Percentiles rank a stretch among this genome's conserved stretches.
Evolutionary conservation across 2,797 vertebrate species (phyloP).

Genomic region (Gymnopithys bicolor): DNA sequence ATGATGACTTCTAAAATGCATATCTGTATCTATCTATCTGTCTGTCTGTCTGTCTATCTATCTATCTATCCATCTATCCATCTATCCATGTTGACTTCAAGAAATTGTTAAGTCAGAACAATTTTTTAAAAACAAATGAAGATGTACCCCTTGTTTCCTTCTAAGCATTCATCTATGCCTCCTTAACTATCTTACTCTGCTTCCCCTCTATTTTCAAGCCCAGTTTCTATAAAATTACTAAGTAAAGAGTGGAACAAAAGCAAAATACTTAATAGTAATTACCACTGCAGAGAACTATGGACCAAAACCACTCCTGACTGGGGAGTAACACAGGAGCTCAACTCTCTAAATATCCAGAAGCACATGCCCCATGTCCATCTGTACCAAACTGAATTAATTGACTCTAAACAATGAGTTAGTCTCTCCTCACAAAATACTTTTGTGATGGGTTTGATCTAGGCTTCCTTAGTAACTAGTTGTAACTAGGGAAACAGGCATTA

Average conservation of each 20-base stretch:
- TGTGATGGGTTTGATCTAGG: too few relatives aligned
- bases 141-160: background rate
- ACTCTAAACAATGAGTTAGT: background rate
- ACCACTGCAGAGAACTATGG: background rate
- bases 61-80: too few relatives aligned
- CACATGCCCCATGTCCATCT: background rate
- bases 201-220: background rate
- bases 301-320: background rate
- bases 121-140: background rate
- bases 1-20: background rate
- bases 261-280: background rate
- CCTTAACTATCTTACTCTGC: background rate
- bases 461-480: too few relatives aligned
- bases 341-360: background rate
- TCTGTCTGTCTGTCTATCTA: too few relatives aligned
- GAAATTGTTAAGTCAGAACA: background rate
- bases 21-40: background rate
- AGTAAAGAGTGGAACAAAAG: background rate
- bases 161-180: background rate
- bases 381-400: background rate
- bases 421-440: background rate
- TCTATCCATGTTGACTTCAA: background rate
- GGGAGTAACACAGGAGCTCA: background rate
- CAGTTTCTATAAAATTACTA: background rate
- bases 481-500: too few relatives aligned